Base-by-base conservation (phyloP, 2,113 vertebrate genomes). In the Sula dactylatra region DNA sequence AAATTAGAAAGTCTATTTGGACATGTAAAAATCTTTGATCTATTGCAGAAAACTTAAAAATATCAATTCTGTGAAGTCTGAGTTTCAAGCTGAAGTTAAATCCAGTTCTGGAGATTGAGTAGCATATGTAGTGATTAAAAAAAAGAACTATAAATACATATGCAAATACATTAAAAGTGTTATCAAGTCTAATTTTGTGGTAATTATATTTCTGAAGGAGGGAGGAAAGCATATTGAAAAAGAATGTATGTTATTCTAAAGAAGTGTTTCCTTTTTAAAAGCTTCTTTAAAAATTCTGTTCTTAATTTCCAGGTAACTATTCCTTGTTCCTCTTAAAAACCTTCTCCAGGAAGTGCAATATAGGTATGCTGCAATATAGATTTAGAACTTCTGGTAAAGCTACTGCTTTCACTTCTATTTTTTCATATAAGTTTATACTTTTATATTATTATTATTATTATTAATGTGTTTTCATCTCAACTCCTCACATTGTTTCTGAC, bases 241-340 rank as follows among this genome's bases (percentile, higher is more conserved):
- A 82, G 17, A 71, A 69, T 32, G 1, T 16, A 22, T 27, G 6
- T 7, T 82, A n/a, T 74, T 78, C 34, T 67, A 85, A 76, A 65
- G 1, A 80, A 49, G 3, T 22, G 2, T 21, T 82, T 59, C 38
- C 5, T 64, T 62, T 80, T 42, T 31, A 44, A 65, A 73, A 69
- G 2, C 1, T 44, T 65, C 3, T 32, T 83, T 8, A 83, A 82
- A 54, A 49, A 24, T 0, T 2, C 4, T 56, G 5, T 38, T 52
- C n/a, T 40, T 54, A 32, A 21, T 89, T 88, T 84, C 42, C 31
- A 52, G 14, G 13, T 25, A 10, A 67, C 29, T 50, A 42, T 69
- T 89, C 13, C 26, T 29, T 81, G 10, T n/a, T 77, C 5, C 1
- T 80, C 24, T 65, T 69, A 47, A 80, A 50, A 67, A 26, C 2